Evolutionary conservation across 2,113 vertebrate species (phyloP).

Genomic region (Siniperca knerii): DNA sequence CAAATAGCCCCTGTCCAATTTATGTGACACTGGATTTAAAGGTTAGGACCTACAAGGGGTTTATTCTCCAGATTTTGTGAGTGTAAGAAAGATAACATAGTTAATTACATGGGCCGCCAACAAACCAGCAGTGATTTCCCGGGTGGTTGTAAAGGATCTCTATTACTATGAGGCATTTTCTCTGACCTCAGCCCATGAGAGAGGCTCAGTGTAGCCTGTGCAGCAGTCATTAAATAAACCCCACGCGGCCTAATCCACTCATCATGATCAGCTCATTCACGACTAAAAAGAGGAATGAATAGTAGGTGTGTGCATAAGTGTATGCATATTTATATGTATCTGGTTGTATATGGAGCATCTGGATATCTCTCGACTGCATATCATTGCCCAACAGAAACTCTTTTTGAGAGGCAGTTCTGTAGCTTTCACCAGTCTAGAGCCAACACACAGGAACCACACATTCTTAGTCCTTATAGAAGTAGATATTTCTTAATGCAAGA

Average conservation of each 20-base stretch:
- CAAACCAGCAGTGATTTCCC: conserved; percentile 69
- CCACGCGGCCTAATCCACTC: conserved; percentile 55
- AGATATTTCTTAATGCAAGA: background rate
- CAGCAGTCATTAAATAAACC: conserved; percentile 64
- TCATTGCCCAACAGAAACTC: background rate
- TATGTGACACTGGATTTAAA: conserved; percentile 43
- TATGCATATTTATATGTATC: conserved; percentile 4
- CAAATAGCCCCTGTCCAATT: background rate
- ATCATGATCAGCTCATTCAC: conserved; percentile 49
- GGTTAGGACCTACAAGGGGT: conserved; percentile 4
- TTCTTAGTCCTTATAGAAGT: background rate
- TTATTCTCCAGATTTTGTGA: conserved; percentile 45
- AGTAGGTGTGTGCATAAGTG: background rate
- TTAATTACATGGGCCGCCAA: conserved; percentile 65
- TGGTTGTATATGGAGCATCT: conserved; percentile 2
- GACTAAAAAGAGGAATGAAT: background rate
- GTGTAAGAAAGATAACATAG: conserved; percentile 50
- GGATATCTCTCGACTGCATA: background rate
- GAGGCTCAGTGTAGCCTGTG: conserved; percentile 42
- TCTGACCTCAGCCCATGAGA: conserved; percentile 49
- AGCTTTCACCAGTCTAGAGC: background rate
- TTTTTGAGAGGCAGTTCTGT: background rate
- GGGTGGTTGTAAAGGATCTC: conserved; percentile 60
- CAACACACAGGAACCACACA: background rate
- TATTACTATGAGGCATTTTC: conserved; percentile 55